These are phyloP conservation scores for Sternotherus odoratus DNA, from an alignment of 2,797 vertebrate species.

Conservation along the genomic window DNA sequence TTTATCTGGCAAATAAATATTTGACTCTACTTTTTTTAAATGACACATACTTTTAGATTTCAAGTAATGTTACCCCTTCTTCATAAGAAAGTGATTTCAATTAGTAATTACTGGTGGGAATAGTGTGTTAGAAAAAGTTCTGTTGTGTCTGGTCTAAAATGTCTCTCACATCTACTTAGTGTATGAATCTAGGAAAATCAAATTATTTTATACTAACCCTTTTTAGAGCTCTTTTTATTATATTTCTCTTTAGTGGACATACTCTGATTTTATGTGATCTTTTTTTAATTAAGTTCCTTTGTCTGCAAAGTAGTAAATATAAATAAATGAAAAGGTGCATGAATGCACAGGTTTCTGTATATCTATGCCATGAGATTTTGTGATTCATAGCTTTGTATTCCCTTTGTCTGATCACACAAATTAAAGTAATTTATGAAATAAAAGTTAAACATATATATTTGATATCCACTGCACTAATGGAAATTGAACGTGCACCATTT, in stretches of 20 bases:
- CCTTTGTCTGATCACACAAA: neutral
- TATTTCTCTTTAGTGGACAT: neutral
- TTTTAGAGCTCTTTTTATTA: neutral
- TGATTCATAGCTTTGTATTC: neutral
- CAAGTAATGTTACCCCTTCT: neutral
- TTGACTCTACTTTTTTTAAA: neutral
- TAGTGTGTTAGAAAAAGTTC: neutral
- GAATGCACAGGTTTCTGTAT: neutral
- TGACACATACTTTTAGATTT: neutral
- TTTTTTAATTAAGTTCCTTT: neutral
- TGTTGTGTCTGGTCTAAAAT: neutral
- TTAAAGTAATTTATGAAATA: neutral
- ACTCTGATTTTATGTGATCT: neutral
- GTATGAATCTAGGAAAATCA: neutral
- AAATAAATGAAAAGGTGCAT: neutral
- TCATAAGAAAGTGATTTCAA: neutral
- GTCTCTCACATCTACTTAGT: neutral
- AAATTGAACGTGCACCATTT: neutral
- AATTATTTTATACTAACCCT: neutral
- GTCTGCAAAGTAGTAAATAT: neutral
- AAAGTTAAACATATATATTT: neutral
- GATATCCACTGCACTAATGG: fast-evolving
- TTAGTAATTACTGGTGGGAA: neutral
- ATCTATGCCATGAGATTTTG: neutral
- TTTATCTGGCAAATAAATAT: neutral